Base-by-base conservation (phyloP, 1,140 invertebrate genomes). In the Prorops nasuta region DNA sequence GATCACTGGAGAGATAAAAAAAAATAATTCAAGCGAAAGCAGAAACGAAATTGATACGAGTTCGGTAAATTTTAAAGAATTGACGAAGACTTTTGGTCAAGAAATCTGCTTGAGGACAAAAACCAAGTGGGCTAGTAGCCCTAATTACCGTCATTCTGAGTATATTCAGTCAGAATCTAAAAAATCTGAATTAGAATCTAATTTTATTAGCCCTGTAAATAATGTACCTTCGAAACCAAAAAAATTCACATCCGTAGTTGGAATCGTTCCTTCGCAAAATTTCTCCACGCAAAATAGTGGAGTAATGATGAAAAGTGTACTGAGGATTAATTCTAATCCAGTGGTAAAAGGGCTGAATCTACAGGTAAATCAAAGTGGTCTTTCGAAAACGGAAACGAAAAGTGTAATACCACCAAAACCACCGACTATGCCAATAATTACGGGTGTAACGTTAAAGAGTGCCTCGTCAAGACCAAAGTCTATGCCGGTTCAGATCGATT, bases 371-470 rank as follows among this genome's bases (percentile, higher is more conserved):
- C 36, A 49, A 19, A 58, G 56, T 3, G 22, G 41, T 20, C 2
- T 39, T 9, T 4, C 16, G 34, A 20, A 3, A 2, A 1, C 45
- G 4, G 46, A 44, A 1, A 17, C 17, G 14, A 16, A 14, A 10
- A n/a, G 14, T 51, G 54, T 51, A 12, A n/a, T n/a, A n/a, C 32
- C 49, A 19, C 49, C 62, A 8, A 65, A 60, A 31, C 71, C 71
- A 15, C 79, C 81, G 8, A 71, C 73, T 28, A 73, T 77, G 54
- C 78, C 79, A 3, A 68, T 79, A 3, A 76, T 79, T 14, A 71
- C 69, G 2, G 68, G 64, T 17, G 69, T 76, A 0, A 72, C 73
- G 0, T 64, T 79, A 46, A 77, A 80, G 45, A 76, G 62, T 37
- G 45, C 60, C 9, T 67, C 50, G 31, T 47, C 57, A 24, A 67